Evolutionary conservation across 2,888 invertebrate genomes (phyloP), one percentile per base, ranked within the genome.

Genomic region (Odontothrips loti): DNA sequence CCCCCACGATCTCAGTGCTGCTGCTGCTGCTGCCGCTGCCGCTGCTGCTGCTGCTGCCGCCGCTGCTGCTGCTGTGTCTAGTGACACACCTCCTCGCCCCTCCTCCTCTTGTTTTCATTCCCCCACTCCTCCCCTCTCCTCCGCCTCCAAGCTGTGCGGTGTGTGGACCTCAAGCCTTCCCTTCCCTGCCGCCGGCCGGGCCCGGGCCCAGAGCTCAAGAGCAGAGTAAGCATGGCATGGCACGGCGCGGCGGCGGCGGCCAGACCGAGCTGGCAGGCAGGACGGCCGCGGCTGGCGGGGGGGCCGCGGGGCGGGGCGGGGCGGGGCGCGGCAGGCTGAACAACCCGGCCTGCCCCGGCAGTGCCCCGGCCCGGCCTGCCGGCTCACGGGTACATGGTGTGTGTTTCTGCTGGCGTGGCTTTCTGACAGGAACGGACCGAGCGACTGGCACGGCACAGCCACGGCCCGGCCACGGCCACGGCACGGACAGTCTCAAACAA

Each of bases 341-440:
- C 51, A 51, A 51, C 51, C 58, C 20, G 10, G 17, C 15, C 58
- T 17, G 17, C 58, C 17, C 20, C 17, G 9, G 51, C n/a, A n/a
- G 51, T 51, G 58, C 58, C 58, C 20, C 58, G 15, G 51, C 51
- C 51, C 10, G 15, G 15, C 48, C 48, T 11, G 48, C 9, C 48
- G 48, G 51, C 51, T 17, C 15, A 12, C 51, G 12, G 51, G 51
- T 51, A 12, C 51, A 20, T 51, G 15, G 58, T 58, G 58, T 58
- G 58, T 58, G 58, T 58, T 58, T 58, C 58, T 58, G 58, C 58
- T 58, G 58, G 58, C 15, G 58, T 58, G n/a, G 58, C 58, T 58
- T 58, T 58, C 58, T 58, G 58, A 58, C 58, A 58, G 58, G 58
- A 58, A n/a, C 58, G n/a, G 58, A n/a, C 58, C 12, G 51, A 20